Base-by-base conservation (phyloP, 2,113 vertebrate genomes). In the Pangasianodon gigas region DNA sequence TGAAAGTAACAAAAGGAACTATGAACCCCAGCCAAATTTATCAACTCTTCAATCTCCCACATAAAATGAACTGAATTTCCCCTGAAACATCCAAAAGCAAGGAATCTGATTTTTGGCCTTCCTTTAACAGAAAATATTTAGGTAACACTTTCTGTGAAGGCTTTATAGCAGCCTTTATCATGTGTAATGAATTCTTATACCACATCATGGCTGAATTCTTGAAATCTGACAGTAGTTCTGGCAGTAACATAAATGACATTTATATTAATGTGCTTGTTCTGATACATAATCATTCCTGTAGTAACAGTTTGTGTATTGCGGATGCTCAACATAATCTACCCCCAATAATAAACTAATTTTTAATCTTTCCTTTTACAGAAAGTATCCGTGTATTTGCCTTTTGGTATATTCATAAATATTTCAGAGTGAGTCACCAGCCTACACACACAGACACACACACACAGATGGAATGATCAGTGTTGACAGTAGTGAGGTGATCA, bases 11-110 rank as follows among this genome's bases (percentile, higher is more conserved):
- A 83, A 86, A 90, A 74, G 91, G 86, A 87, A 87, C 18, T 69
- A 60, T 74, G 69, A 91, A 83, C 58, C 41, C 18, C 67, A 87
- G 88, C 81, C 91, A 90, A 80, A 62, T 84, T 51, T 82, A 82
- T 88, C 62, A 85, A 62, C 62, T 80, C 44, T 84, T 62, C 56
- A 65, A 84, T 82, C 52, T 24, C 86, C 84, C 62, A 71, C 65
- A 13, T 26, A 44, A 37, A 37, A 88, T 46, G 3, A 75, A 75
- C 19, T 0, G 7, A 24, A 41, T 77, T 21, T n/a, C 46, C 46
- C 24, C 46, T 79, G 24, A 19, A 58, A 13, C 32, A 41, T 10
- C 54, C 19, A 21, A 41, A 37, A 60, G 51, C 80, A 56, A n/a
- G n/a, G 16, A 82, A 56, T 82, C 29, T 29, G 13, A 16, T 24